Conservation (phyloP, 1,140 invertebrate species). For the Druon quercuslanigerum region DNA sequence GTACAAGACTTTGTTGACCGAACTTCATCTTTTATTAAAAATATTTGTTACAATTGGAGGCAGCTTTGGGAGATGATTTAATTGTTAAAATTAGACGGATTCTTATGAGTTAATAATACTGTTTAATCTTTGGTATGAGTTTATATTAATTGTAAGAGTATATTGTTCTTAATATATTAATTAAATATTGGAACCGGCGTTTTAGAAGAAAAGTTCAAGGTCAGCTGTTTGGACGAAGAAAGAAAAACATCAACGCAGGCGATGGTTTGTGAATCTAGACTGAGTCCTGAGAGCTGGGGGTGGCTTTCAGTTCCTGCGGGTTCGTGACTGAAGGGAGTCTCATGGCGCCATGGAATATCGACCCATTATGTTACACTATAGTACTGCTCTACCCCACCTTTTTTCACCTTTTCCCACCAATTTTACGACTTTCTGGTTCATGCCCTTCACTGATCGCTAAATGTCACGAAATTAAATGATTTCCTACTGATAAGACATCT, state of each 20-base stretch:
- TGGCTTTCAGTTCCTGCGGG: slow-evolving; percentile 50
- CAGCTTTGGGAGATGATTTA: no score
- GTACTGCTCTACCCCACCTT: slow-evolving; percentile 34
- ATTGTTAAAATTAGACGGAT: no score
- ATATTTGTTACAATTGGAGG: no score
- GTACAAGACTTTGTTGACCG: no score
- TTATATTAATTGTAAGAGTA: not conserved
- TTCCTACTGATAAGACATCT: slow-evolving; percentile 29
- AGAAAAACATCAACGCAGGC: slow-evolving; percentile 40
- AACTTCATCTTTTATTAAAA: no score
- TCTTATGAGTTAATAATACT: no score
- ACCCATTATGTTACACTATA: slow-evolving; percentile 46
- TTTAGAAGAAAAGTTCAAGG: slow-evolving; percentile 32
- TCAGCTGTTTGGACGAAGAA: not conserved
- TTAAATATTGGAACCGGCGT: not conserved
- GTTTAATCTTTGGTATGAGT: no score
- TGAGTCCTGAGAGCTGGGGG: slow-evolving; percentile 45
- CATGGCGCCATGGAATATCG: slow-evolving; percentile 59
- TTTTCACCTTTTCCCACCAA: slow-evolving; percentile 35
- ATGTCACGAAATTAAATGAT: slow-evolving; percentile 30
- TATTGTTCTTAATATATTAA: not conserved
- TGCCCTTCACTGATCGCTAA: slow-evolving; percentile 9
- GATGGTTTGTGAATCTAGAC: slow-evolving; percentile 40
- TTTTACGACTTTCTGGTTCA: slow-evolving; percentile 39
- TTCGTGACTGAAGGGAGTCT: slow-evolving; percentile 46